A percentile compares a stretch with the other conserved stretches of the same genome.
Conservation (phyloP, 2,888 invertebrate species). For the Agrotis ipsilon region DNA sequence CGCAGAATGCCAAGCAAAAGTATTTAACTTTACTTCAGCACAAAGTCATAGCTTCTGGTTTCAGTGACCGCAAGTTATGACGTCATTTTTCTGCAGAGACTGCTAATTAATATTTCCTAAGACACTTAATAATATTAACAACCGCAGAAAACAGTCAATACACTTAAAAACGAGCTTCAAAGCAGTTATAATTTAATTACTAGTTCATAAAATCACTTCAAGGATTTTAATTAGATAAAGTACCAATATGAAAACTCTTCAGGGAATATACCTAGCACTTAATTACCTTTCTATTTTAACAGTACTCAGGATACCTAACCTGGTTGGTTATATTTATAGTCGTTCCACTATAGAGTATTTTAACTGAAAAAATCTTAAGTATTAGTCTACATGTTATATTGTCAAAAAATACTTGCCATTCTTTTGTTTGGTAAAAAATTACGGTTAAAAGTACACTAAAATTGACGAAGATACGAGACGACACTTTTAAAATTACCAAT, state of each 20-base stretch:
- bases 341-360: too few relatives aligned
- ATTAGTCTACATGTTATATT: too few relatives aligned
- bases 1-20: too few relatives aligned
- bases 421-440: too few relatives aligned
- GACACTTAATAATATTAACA: constrained; percentile 62
- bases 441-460: too few relatives aligned
- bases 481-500: too few relatives aligned
- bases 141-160: constrained; percentile 63
- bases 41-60: background rate
- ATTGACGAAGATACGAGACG: too few relatives aligned
- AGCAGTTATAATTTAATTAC: constrained; percentile 66
- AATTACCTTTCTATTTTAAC: background rate
- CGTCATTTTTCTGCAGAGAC: constrained; percentile 26
- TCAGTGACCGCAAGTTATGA: constrained; percentile 13
- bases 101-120: constrained; percentile 57
- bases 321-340: too few relatives aligned
- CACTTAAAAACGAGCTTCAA: constrained; percentile 59
- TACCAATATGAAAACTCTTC: background rate
- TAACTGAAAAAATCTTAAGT: too few relatives aligned
- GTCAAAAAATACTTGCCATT: too few relatives aligned
- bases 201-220: constrained; percentile 66
- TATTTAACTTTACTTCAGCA: background rate
- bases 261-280: background rate
- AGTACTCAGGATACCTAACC: background rate
- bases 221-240: constrained; percentile 65